Conservation (phyloP, 2,888 invertebrate species). For the Mechanitis messenoides region DNA sequence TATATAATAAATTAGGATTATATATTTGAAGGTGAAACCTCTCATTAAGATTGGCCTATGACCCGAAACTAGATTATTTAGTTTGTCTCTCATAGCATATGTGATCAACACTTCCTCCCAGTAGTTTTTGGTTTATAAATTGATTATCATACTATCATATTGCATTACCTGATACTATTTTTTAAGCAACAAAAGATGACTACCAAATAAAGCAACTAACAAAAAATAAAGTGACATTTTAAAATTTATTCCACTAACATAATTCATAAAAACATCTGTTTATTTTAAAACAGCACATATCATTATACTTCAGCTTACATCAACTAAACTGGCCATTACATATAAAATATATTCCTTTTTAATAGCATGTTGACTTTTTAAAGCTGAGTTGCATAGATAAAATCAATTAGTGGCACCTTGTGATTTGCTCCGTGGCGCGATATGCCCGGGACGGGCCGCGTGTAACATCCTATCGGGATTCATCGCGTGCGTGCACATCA, state of each 20-base stretch:
- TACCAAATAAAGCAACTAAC: too few relatives aligned
- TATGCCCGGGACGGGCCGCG: constrained; percentile 42
- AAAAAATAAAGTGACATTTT: too few relatives aligned
- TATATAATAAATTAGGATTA: constrained; percentile 15
- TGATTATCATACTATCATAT: too few relatives aligned
- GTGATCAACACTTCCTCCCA: constrained; percentile 12
- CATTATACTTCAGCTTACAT: constrained; percentile 1
- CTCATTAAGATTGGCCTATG: constrained; percentile 12
- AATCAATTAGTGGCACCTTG: constrained; percentile 58
- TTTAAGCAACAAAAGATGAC: too few relatives aligned
- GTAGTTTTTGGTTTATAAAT: constrained; percentile 6
- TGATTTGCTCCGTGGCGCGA: constrained; percentile 51
- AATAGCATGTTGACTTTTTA: constrained; percentile 24
- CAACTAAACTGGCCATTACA: constrained; percentile 7
- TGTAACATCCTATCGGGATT: constrained; percentile 51
- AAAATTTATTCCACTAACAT: too few relatives aligned
- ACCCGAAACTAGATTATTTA: constrained; percentile 17
- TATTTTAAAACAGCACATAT: background rate
- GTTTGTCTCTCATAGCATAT: constrained; percentile 6
- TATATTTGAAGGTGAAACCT: constrained; percentile 16
- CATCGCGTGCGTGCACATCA: constrained; percentile 40
- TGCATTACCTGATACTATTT: too few relatives aligned
- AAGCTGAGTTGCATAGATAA: constrained; percentile 48
- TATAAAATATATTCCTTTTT: constrained; percentile 6
- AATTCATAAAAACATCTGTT: too few relatives aligned